Conservation (phyloP, 2,113 vertebrate species). For the Larimichthys polyactis region DNA sequence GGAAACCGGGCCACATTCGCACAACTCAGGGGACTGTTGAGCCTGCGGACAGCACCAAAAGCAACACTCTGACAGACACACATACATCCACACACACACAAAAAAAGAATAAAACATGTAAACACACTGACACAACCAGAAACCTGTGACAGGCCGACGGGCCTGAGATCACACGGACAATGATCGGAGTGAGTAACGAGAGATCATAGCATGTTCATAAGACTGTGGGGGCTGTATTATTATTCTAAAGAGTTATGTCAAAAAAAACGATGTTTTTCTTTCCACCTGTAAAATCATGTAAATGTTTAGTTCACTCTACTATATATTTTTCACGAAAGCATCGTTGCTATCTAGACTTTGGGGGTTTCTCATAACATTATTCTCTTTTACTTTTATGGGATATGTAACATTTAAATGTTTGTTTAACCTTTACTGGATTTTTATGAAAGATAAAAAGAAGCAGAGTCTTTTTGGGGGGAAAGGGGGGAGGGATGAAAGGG, state of each 20-base stretch:
- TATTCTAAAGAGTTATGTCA: slow-evolving; percentile 76
- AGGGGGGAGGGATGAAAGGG: background rate
- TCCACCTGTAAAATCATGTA: slow-evolving; percentile 80
- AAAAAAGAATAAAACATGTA: background rate
- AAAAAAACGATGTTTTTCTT: slow-evolving; percentile 70
- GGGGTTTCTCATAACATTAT: slow-evolving; percentile 74
- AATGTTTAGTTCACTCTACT: slow-evolving; percentile 81
- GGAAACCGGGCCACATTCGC: slow-evolving; percentile 81
- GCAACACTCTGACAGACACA: slow-evolving; percentile 10
- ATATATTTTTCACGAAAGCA: slow-evolving; percentile 79
- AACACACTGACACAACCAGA: slow-evolving; percentile 59
- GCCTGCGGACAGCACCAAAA: slow-evolving; percentile 6
- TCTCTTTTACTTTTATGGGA: slow-evolving; percentile 76
- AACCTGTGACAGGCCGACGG: slow-evolving; percentile 49
- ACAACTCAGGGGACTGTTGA: slow-evolving; percentile 80
- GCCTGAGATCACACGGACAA: slow-evolving; percentile 75
- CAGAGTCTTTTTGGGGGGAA: background rate
- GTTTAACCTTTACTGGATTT: slow-evolving; percentile 80
- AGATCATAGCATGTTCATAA: slow-evolving; percentile 88
- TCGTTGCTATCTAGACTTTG: slow-evolving; percentile 70
- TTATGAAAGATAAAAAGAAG: slow-evolving; percentile 61
- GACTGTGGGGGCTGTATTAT: slow-evolving; percentile 76
- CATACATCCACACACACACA: slow-evolving; percentile 17
- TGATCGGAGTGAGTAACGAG: slow-evolving; percentile 81
- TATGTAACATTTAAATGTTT: slow-evolving; percentile 82